phyloP scores from a whole-genome alignment of 1,140 invertebrate genomes.

The Drosophila tristis region DNA sequence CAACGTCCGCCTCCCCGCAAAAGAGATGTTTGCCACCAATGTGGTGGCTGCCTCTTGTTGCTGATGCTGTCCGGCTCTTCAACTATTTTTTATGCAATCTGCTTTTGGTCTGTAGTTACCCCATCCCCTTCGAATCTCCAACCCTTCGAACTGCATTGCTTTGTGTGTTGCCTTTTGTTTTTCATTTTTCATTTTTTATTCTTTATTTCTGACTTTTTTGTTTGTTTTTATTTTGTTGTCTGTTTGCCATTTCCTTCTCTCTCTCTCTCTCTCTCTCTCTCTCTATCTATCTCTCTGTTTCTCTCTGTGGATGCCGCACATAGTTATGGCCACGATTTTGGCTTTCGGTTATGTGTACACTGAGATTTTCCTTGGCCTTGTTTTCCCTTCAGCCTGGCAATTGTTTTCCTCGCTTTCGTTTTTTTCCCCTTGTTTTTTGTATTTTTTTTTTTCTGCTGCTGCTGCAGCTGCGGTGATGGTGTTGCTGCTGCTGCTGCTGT shows the following conservation, averaged over 20 bases:
- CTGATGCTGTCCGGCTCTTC: constrained; percentile 53
- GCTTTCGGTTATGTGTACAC: constrained; percentile 70
- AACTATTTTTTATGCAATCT: constrained; percentile 79
- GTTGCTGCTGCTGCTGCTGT: too few relatives aligned
- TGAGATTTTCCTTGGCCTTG: constrained; percentile 63
- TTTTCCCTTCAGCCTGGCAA: constrained; percentile 23
- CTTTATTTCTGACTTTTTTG: constrained; percentile 12
- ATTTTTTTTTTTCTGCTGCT: constrained; percentile 1
- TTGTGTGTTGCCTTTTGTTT: constrained; percentile 41
- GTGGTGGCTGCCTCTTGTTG: constrained; percentile 58
- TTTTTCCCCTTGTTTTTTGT: not conserved
- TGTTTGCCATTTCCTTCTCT: constrained; percentile 60
- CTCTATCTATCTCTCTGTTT: too few relatives aligned
- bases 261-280: too few relatives aligned
- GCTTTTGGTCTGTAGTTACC: constrained; percentile 34
- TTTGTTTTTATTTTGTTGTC: constrained; percentile 62
- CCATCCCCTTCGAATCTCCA: not conserved
- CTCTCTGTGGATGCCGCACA: constrained; percentile 56
- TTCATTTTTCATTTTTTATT: constrained; percentile 52
- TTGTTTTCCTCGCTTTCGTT: constrained; percentile 13
- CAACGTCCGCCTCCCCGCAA: constrained; percentile 10
- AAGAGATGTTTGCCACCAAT: constrained; percentile 77
- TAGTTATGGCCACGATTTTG: constrained; percentile 80
- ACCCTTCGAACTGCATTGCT: constrained; percentile 35
- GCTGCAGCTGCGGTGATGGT: not conserved